Evolutionary conservation across 2,113 vertebrate species (phyloP), one percentile per base, ranked within the genome.

Genomic region (Eurystomus gularis): DNA sequence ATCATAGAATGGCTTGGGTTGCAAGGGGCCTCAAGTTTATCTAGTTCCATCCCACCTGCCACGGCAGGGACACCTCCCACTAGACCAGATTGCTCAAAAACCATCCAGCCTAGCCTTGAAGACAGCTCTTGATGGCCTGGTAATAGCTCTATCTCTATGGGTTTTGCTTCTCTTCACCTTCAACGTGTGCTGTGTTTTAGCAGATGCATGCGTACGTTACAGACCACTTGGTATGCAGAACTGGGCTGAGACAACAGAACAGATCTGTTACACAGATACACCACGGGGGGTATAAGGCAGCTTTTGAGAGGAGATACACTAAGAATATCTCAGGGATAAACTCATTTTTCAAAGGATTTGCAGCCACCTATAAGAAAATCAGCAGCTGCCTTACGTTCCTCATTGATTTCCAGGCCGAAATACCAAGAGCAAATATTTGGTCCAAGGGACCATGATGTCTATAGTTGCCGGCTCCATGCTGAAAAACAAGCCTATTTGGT

Each of bases 401-500:
- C 16, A 17, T 37, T 1, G 9, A 15, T 40, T 93, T 82, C 65
- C 75, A 44, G 51, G 14, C 33, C 93, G 83, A 90, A 94, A 49
- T 20, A 61, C 9, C 2, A n/a, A 60, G 13, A 84, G 39, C 21
- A 71, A 77, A 71, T 49, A 17, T 17, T 58, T 88, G 20, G 10
- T 93, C 82, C 33, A 39, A n/a, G 72, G 51, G 37, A 73, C n/a
- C 31, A 2, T 17, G 18, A 24, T 78, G 69, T 55, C 82, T 60
- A 39, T 19, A 84, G 64, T 17, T 84, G 25, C 55, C 65, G n/a
- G 28, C 37, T 79, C 17, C 48, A 13, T 37, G 33, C 31, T 86
- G 82, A 57, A 91, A 95, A 96, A 40, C 40, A 94, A 83, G 35
- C 23, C n/a, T 60, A 24, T 93, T 66, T 95, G 46, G 87, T 88